Evolutionary conservation across 2,113 vertebrate species (phyloP).

Genomic region (Silurus meridionalis): DNA sequence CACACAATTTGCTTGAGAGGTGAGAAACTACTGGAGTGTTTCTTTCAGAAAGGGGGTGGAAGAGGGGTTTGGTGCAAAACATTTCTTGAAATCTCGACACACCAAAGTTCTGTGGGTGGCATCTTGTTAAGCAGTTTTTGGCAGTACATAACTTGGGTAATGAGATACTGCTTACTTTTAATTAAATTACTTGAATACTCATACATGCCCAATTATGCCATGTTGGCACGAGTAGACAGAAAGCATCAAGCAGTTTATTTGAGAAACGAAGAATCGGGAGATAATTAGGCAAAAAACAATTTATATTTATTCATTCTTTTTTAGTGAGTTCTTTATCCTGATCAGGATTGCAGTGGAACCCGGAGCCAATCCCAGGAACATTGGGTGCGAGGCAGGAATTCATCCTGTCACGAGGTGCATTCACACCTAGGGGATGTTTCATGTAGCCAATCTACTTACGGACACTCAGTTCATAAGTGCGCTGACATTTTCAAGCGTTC

Average conservation of each 20-base stretch:
- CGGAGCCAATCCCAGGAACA: neutral
- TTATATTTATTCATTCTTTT: slow-evolving; percentile 21
- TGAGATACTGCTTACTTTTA: slow-evolving; percentile 37
- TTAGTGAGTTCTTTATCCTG: neutral
- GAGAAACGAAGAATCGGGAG: slow-evolving; percentile 16
- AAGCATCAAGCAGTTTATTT: slow-evolving; percentile 21
- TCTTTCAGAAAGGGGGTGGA: neutral
- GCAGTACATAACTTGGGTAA: slow-evolving; percentile 19
- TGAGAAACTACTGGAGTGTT: slow-evolving; percentile 32
- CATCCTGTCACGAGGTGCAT: neutral
- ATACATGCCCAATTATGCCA: slow-evolving; percentile 25
- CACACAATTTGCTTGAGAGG: slow-evolving; percentile 19
- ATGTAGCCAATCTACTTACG: neutral
- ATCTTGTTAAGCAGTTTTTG: slow-evolving; percentile 35
- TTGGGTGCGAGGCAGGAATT: neutral
- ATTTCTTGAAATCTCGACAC: slow-evolving; percentile 23
- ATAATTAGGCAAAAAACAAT: slow-evolving; percentile 8
- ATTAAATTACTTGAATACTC: slow-evolving; percentile 30
- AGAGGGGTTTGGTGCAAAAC: neutral
- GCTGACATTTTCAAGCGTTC: neutral
- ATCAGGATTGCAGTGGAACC: neutral
- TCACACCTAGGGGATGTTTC: neutral
- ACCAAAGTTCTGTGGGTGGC: slow-evolving; percentile 37
- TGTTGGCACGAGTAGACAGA: slow-evolving; percentile 22
- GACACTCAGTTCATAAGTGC: neutral